These are phyloP conservation scores for Mus spicilegus DNA, from an alignment of 2,113 vertebrate genomes.

Conservation along the genomic window DNA sequence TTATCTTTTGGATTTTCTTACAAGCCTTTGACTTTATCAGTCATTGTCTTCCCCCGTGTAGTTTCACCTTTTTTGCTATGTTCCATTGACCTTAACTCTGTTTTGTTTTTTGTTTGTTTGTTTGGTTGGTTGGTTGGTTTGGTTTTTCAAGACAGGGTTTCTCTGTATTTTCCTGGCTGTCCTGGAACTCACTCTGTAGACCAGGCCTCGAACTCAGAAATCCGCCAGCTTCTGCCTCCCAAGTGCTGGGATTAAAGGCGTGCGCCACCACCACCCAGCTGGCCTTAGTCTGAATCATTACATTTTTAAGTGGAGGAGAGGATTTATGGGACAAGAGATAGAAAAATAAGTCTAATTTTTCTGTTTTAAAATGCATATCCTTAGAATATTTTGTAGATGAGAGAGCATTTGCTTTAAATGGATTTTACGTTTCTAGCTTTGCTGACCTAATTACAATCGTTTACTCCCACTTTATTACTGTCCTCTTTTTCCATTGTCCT, in stretches of 20 bases:
- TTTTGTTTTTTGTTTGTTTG: no score
- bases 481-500: background rate
- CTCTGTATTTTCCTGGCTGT: no score
- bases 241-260: no score
- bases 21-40: slow-evolving; percentile 3
- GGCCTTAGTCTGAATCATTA: background rate
- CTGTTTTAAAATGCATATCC: background rate
- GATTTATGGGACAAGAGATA: background rate
- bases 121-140: no score
- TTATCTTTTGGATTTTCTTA: background rate
- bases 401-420: background rate
- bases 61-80: background rate
- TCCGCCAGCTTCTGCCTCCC: no score
- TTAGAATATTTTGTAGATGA: background rate
- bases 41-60: background rate
- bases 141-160: no score
- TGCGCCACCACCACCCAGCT: no score
- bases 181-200: no score
- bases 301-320: background rate
- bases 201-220: no score
- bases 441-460: background rate
- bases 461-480: slow-evolving; percentile 22
- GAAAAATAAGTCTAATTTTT: background rate
- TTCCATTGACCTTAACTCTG: background rate
- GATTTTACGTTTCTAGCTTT: background rate